These are phyloP conservation scores for Apodemia duryi DNA, from an alignment of 2,888 invertebrate species.

Conservation along the genomic window DNA sequence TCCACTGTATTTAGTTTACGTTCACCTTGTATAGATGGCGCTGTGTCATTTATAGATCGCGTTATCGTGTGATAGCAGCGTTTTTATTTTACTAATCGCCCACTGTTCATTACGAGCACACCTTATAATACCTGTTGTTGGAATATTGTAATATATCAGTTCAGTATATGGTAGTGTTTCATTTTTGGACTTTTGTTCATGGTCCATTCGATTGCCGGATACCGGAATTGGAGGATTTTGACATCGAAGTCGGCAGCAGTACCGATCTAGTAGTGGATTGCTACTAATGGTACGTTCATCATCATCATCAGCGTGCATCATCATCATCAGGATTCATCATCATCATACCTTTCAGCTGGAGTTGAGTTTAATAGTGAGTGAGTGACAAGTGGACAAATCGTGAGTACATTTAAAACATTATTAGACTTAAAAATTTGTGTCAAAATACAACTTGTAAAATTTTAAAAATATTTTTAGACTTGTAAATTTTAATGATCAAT, in stretches of 20 bases:
- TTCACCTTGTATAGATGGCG: too few species aligned
- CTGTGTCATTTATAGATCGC: too few species aligned
- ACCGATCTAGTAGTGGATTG: background rate
- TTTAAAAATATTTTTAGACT: background rate
- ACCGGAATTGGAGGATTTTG: background rate
- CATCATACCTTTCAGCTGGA: background rate
- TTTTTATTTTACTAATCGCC: too few species aligned
- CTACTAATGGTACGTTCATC: background rate
- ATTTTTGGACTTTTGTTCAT: background rate
- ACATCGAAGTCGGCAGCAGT: background rate
- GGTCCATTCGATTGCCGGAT: background rate
- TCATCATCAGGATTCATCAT: background rate
- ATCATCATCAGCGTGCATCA: background rate
- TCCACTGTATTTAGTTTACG: too few species aligned
- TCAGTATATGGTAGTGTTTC: too few species aligned
- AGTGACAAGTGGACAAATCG: background rate
- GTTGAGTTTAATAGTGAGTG: background rate
- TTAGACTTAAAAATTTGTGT: too few species aligned
- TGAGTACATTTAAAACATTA: background rate
- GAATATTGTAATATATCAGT: too few species aligned
- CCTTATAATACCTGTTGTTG: too few species aligned
- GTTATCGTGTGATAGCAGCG: too few species aligned
- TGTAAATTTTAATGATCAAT: too few species aligned
- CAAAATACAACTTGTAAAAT: background rate
- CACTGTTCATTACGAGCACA: too few species aligned